phyloP scores from a whole-genome alignment of 2,113 vertebrate genomes.

The Caracal caracal region DNA sequence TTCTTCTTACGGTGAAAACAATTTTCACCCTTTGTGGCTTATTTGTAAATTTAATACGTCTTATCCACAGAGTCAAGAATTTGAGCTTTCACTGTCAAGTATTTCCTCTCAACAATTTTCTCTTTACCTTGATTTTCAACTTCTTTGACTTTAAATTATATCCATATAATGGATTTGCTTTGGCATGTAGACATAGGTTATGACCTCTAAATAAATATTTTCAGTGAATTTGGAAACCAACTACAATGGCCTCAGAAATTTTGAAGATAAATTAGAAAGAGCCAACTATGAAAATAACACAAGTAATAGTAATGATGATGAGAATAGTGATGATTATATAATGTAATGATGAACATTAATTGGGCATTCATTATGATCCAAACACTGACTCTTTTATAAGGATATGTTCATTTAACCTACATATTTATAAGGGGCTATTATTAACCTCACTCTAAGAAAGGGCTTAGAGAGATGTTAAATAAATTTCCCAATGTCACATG shows the following conservation, averaged over 20 bases:
- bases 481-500: background rate
- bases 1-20: background rate
- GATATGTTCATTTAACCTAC: background rate
- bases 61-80: background rate
- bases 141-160: background rate
- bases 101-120: background rate
- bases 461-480: background rate
- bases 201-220: background rate
- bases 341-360: background rate
- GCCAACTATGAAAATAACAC: background rate
- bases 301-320: background rate
- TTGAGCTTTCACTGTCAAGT: background rate
- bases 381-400: background rate
- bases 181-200: background rate
- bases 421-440: background rate
- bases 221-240: background rate
- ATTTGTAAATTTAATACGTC: background rate
- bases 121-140: background rate
- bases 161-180: background rate
- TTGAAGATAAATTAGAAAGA: conserved; percentile 15
- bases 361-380: background rate
- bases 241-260: background rate
- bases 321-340: background rate
- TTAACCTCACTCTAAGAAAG: background rate
- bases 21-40: background rate